Conservation (phyloP, 2,113 vertebrate genomes). For the Emydocephalus ijimae region DNA sequence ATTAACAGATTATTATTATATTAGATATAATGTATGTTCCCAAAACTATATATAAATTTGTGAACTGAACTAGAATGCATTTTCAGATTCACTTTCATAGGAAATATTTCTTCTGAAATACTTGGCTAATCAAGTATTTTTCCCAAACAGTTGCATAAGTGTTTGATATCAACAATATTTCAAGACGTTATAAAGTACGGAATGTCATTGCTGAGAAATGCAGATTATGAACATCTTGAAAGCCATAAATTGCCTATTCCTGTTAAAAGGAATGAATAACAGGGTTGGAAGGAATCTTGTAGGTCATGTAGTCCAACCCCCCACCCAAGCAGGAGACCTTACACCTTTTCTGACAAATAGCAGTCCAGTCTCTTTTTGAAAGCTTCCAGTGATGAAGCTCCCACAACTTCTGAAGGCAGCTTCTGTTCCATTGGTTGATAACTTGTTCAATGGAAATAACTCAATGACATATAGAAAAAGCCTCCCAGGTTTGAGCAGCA, state of each 20-base stretch:
- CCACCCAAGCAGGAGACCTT: too few relatives aligned
- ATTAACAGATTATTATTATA: too few relatives aligned
- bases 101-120: background rate
- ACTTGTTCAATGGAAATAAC: background rate
- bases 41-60: conserved; percentile 32
- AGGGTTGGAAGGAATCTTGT: too few relatives aligned
- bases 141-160: background rate
- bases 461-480: background rate
- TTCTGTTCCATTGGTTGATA: too few relatives aligned
- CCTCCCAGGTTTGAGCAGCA: background rate
- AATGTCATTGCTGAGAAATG: background rate
- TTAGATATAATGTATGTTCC: conserved; percentile 25
- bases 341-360: too few relatives aligned
- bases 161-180: background rate
- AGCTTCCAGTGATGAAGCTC: too few relatives aligned
- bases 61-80: conserved; percentile 27
- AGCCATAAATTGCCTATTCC: background rate
- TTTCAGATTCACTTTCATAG: background rate
- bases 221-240: background rate
- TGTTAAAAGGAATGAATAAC: background rate
- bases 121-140: background rate
- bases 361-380: too few relatives aligned
- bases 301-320: too few relatives aligned
- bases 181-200: background rate
- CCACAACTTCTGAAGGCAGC: too few relatives aligned